phyloP scores from a whole-genome alignment of 2,113 vertebrate species.

The Glareola pratincola region DNA sequence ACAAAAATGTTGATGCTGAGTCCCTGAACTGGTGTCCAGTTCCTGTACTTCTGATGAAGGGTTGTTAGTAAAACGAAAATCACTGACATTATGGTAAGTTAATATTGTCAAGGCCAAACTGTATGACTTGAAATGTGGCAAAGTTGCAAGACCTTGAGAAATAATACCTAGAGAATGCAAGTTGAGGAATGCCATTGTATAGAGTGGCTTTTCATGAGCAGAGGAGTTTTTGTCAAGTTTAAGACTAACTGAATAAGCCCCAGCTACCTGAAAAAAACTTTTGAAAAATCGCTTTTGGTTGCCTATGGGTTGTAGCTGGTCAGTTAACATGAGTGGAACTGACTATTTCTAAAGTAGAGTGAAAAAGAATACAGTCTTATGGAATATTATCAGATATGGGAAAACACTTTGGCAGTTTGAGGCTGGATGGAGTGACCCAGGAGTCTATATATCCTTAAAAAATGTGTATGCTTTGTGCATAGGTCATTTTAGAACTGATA shows the following conservation, averaged over 20 bases:
- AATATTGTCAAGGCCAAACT: background rate
- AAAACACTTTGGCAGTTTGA: background rate
- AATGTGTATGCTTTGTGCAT: background rate
- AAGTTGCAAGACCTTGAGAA: background rate
- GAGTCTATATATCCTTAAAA: slow-evolving; percentile 20
- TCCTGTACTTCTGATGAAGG: background rate
- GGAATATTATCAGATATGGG: background rate
- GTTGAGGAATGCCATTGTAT: background rate
- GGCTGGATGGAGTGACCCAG: background rate
- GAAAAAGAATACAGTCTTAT: background rate
- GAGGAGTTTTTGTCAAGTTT: background rate
- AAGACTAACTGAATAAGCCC: background rate
- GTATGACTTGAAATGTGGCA: background rate
- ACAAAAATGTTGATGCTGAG: background rate
- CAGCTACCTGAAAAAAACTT: background rate
- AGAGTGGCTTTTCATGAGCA: background rate
- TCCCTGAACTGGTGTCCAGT: background rate
- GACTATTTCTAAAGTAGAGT: background rate
- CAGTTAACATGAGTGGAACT: background rate
- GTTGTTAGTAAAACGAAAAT: background rate
- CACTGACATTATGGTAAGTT: background rate
- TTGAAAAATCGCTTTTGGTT: background rate
- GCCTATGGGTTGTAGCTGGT: background rate
- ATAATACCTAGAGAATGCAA: background rate
- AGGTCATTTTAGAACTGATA: background rate